These are phyloP conservation scores for Mizuhopecten yessoensis DNA, from an alignment of 1,140 invertebrate genomes.

Conservation along the genomic window DNA sequence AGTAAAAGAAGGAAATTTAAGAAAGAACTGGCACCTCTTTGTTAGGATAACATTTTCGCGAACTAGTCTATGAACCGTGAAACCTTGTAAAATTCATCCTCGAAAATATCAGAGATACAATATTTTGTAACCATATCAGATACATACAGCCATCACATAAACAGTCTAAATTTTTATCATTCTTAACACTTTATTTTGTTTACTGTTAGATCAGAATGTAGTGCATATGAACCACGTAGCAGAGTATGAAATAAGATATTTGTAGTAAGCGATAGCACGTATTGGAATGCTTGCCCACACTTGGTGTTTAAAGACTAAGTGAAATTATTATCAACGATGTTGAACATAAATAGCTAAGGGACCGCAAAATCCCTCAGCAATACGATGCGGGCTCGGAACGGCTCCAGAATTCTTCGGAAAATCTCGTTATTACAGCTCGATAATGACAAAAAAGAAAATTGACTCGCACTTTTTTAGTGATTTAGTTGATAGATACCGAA, in stretches of 20 bases:
- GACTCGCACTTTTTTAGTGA: conserved; percentile 13
- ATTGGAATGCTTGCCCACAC: background rate
- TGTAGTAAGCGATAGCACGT: background rate
- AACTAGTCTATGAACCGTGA: too few relatives aligned
- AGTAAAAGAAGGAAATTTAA: too few relatives aligned
- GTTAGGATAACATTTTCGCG: too few relatives aligned
- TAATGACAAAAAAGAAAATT: conserved; percentile 40
- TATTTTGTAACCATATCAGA: too few relatives aligned
- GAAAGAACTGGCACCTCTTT: too few relatives aligned
- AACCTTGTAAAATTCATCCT: too few relatives aligned
- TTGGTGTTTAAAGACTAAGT: conserved; percentile 28
- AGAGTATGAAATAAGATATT: background rate
- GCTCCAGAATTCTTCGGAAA: conserved; percentile 8
- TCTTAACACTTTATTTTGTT: too few relatives aligned
- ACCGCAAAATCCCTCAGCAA: background rate
- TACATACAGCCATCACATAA: too few relatives aligned
- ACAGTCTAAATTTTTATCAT: too few relatives aligned
- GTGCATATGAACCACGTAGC: too few relatives aligned
- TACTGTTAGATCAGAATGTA: too few relatives aligned
- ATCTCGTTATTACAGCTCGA: conserved; percentile 26
- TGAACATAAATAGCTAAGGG: background rate
- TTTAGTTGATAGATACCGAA: conserved; percentile 7
- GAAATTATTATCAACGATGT: conserved; percentile 20
- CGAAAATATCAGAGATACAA: too few relatives aligned
- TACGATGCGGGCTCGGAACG: conserved; percentile 29